Evolutionary conservation across 1,140 invertebrate genomes (phyloP).

Genomic region (Drosophila repletoides): DNA sequence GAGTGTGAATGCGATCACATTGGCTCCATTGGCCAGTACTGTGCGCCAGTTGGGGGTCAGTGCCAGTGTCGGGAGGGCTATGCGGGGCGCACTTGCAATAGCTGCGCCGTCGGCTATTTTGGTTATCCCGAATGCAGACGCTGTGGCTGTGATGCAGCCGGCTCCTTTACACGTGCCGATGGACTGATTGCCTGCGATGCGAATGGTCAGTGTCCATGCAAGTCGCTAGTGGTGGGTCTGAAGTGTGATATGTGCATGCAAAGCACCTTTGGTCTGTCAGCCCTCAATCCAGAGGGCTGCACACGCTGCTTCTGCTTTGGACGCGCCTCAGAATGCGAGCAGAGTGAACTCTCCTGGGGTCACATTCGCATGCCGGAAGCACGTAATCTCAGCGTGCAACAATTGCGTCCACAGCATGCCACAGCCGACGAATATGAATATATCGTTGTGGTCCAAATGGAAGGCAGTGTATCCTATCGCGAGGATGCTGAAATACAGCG

Average conservation of each 20-base stretch:
- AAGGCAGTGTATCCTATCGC: constrained; percentile 54
- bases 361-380: constrained; percentile 86
- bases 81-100: constrained; percentile 90
- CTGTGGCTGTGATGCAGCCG: constrained; percentile 90
- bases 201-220: constrained; percentile 93
- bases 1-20: constrained; percentile 89
- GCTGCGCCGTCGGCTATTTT: constrained; percentile 92
- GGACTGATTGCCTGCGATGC: constrained; percentile 89
- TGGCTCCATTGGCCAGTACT: constrained; percentile 88
- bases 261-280: constrained; percentile 91
- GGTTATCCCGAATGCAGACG: constrained; percentile 94
- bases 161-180: constrained; percentile 85
- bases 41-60: constrained; percentile 89
- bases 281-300: constrained; percentile 90
- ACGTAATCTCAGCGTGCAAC: constrained; percentile 84
- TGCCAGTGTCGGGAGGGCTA: constrained; percentile 93
- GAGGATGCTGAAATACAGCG: constrained; percentile 81
- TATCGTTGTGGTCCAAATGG: constrained; percentile 76
- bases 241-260: constrained; percentile 93
- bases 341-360: constrained; percentile 90
- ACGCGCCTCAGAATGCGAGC: constrained; percentile 88
- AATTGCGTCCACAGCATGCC: constrained; percentile 54
- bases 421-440: constrained; percentile 74
- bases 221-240: constrained; percentile 86
- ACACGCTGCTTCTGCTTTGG: constrained; percentile 96